Evolutionary conservation across 2,113 vertebrate species (phyloP), one percentile per base, ranked within the genome.

Genomic region (Okapia johnstoni): DNA sequence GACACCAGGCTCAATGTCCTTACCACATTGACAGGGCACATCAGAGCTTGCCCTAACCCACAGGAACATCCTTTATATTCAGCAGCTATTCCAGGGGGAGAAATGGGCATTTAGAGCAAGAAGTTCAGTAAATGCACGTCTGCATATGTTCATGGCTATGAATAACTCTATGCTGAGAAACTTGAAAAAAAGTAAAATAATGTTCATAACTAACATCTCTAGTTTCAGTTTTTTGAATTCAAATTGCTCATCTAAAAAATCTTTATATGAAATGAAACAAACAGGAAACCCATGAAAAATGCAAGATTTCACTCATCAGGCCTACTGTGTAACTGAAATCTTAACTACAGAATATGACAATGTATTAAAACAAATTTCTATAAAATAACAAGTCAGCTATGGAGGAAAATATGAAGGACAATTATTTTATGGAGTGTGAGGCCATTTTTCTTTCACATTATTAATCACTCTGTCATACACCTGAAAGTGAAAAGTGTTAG

Each of bases 31-130:
- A 96, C 52, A 73, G 0, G 96, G 96, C 97, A 98, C 93, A 98
- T 98, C 98, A 93, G 88, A 98, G 98, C 98, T 98, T 98, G 98
- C 97, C 94, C 70, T 98, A 80, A 66, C 94, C 95, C 77, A 85
- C 88, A 97, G 97, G n/a, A 93, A 98, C 97, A 73, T 79, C 88
- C 55, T 97, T 97, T 96, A 94, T 73, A 73, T 94, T 66, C 76
- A 55, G 25, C 61, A 93, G 46, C 23, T 88, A 2, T 94, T 93
- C 63, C 95, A 48, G 30, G 33, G 54, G 28, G 28, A 61, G 40
- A 88, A 90, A 92, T 40, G 66, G 13, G 52, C 26, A 90, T 97
- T 94, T 36, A 87, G 30, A 94, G 60, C 30, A 55, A 40, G 28
- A 80, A 93, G 33, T 52, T 73, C 23, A 66, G 50, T 30, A 57